Evolutionary conservation across 2,888 invertebrate genomes (phyloP).

Genomic region (Sinohyriopsis cumingii): DNA sequence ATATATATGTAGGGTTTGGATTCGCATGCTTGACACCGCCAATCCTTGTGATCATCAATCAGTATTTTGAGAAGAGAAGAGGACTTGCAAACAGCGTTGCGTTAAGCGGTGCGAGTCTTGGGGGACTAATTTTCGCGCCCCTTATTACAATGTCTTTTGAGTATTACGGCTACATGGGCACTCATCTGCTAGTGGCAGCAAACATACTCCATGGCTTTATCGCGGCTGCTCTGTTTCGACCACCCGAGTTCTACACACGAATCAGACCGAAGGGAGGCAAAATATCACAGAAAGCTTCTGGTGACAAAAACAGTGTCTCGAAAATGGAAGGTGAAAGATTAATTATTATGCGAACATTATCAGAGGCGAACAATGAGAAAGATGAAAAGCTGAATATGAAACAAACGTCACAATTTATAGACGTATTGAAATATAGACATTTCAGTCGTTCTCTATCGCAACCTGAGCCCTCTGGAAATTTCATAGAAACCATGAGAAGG

Average conservation of each 20-base stretch:
- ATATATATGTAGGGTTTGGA: conserved; percentile 3
- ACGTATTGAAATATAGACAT: too few species aligned
- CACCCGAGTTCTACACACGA: conserved; percentile 3
- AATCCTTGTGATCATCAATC: neutral
- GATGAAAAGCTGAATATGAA: too few species aligned
- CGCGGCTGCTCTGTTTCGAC: conserved; percentile 2
- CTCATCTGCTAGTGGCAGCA: conserved; percentile 1
- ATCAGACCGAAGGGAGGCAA: too few species aligned
- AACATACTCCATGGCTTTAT: conserved; percentile 7
- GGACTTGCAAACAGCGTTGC: conserved; percentile 10
- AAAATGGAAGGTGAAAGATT: too few species aligned
- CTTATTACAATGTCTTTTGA: conserved; percentile 8
- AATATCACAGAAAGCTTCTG: too few species aligned
- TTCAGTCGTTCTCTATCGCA: too few species aligned
- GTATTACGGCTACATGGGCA: conserved; percentile 7
- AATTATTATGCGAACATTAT: too few species aligned
- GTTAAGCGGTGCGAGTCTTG: conserved; percentile 5
- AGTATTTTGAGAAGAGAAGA: conserved; percentile 7
- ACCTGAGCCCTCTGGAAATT: too few species aligned
- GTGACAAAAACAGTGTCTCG: too few species aligned
- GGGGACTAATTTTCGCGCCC: conserved; percentile 8
- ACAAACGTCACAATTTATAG: too few species aligned
- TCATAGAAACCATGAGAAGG: too few species aligned
- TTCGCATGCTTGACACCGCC: conserved; percentile 7
- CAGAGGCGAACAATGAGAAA: too few species aligned